These are phyloP conservation scores for Ectemnius cavifrons DNA, from an alignment of 2,888 invertebrate species.

Conservation along the genomic window DNA sequence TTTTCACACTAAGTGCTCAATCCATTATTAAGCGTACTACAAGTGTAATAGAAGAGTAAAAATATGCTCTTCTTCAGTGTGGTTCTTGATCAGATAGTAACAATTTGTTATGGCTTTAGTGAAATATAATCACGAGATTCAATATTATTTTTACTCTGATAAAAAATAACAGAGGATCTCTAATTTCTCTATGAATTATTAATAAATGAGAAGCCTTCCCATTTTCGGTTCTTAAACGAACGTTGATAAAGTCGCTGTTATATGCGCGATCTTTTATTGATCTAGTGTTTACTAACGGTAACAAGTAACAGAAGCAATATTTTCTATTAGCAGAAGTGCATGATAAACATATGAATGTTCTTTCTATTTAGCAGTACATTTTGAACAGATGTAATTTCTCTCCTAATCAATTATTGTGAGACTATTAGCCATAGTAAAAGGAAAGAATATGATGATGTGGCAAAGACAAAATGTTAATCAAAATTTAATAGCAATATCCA, in stretches of 20 bases:
- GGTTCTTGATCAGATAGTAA: neutral
- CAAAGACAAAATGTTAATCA: conserved; percentile 30
- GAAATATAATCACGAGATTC: conserved; percentile 15
- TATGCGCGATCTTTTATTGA: no score
- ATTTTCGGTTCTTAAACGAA: neutral
- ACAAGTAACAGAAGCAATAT: no score
- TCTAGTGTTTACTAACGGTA: no score
- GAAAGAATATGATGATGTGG: conserved; percentile 38
- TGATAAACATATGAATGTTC: conserved; percentile 33
- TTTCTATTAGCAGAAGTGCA: conserved; percentile 18
- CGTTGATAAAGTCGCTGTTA: neutral
- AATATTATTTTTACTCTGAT: conserved; percentile 23
- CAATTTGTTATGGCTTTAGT: neutral
- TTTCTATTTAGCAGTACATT: conserved; percentile 45
- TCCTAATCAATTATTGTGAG: conserved; percentile 32
- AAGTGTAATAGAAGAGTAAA: neutral
- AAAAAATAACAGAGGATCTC: conserved; percentile 23
- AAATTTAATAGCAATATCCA: conserved; percentile 35
- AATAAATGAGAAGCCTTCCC: neutral
- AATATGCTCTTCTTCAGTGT: neutral
- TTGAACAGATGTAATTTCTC: conserved; percentile 49
- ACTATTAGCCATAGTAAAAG: conserved; percentile 44
- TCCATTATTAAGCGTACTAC: neutral
- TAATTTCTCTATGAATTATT: neutral
- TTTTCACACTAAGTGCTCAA: conserved; percentile 17